Evolutionary conservation across 2,888 invertebrate species (phyloP).

Genomic region (Taphrorychus bicolor): DNA sequence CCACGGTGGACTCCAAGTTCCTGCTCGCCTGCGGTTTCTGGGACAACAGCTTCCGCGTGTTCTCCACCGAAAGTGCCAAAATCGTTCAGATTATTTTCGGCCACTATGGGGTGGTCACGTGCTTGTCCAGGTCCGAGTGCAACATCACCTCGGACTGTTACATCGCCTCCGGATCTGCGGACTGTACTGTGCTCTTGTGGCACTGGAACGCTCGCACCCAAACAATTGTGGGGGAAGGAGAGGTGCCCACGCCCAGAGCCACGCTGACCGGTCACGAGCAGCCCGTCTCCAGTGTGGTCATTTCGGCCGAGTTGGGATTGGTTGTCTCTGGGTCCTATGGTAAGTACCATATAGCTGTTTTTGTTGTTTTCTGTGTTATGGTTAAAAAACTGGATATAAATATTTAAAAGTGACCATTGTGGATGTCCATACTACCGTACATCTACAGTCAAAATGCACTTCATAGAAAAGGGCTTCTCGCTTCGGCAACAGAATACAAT

Average conservation of each 20-base stretch:
- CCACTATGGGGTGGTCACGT: constrained; percentile 98
- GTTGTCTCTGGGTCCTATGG: constrained; percentile 92
- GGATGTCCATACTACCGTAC: no score
- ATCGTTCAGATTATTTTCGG: constrained; percentile 99
- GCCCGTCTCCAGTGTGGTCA: constrained; percentile 92
- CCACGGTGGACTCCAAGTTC: constrained; percentile 96
- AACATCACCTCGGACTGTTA: constrained; percentile 99
- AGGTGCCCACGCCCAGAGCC: constrained; percentile 93
- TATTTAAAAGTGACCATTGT: no score
- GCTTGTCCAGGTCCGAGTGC: constrained; percentile 95
- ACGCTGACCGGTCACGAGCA: constrained; percentile 98
- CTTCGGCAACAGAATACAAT: no score
- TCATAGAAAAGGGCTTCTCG: no score
- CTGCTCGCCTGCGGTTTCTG: constrained; percentile 98
- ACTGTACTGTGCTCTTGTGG: constrained; percentile 98
- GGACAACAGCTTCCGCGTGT: constrained; percentile 99
- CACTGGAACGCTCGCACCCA: constrained; percentile 98
- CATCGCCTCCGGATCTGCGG: constrained; percentile 96
- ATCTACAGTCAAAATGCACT: no score
- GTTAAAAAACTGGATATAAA: no score
- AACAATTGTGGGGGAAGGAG: constrained; percentile 96
- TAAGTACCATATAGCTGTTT: constrained; percentile 60
- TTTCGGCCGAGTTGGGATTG: constrained; percentile 96
- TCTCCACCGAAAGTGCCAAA: constrained; percentile 96
- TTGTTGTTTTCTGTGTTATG: no score